Conservation (phyloP, 1,140 invertebrate genomes). For the Listronotus oregonensis region DNA sequence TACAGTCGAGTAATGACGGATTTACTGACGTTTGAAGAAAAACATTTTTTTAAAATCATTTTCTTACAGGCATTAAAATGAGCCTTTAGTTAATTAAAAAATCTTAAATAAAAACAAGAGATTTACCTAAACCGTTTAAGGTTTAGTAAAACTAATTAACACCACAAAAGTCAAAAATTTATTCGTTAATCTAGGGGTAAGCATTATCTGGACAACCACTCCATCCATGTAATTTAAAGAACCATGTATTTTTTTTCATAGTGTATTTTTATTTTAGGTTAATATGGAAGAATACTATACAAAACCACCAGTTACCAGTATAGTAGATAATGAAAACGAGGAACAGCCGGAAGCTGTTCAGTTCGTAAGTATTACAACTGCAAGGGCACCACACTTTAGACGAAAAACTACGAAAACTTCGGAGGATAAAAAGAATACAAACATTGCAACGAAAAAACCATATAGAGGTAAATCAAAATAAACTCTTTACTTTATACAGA, state of each 20-base stretch:
- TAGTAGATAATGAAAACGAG: constrained; percentile 49
- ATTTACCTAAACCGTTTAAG: no score
- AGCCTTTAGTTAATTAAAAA: no score
- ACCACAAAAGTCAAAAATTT: no score
- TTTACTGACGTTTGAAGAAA: no score
- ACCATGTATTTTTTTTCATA: neutral
- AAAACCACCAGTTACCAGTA: constrained; percentile 60
- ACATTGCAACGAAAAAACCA: constrained; percentile 24
- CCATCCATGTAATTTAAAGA: neutral
- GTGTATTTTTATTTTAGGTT: constrained; percentile 29
- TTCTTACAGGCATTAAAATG: no score
- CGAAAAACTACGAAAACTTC: constrained; percentile 20
- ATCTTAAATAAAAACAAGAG: no score
- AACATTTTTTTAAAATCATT: no score
- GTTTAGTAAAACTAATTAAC: no score
- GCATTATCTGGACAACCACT: no score
- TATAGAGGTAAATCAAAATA: constrained; percentile 26
- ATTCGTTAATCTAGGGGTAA: no score
- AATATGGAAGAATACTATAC: constrained; percentile 61
- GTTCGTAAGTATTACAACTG: constrained; percentile 15
- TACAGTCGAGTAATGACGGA: no score
- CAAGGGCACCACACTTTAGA: constrained; percentile 9
- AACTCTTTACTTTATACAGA: no score
- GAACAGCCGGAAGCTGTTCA: constrained; percentile 22
- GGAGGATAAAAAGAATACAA: constrained; percentile 11